Conservation (phyloP, 2,113 vertebrate genomes). For the Nesogale talazaci region DNA sequence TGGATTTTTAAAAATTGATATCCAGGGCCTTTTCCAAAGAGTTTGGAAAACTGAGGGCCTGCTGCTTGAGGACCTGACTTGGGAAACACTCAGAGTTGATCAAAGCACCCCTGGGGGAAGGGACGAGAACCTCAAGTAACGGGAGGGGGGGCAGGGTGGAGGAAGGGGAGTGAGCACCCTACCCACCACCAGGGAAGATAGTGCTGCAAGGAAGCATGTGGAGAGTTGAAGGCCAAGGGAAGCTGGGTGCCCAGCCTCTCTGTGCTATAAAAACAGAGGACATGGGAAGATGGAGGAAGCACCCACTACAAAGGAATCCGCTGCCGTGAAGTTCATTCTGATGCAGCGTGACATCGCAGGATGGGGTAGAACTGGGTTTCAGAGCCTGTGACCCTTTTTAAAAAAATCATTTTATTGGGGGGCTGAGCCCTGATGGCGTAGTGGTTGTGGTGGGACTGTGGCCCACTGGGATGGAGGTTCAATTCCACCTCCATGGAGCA, state of each 20-base stretch:
- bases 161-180: not conserved
- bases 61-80: not conserved
- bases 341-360: too few relatives aligned
- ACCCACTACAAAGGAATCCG: too few relatives aligned
- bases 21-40: not conserved
- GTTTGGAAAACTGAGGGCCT: not conserved
- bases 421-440: too few relatives aligned
- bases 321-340: too few relatives aligned
- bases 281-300: too few relatives aligned
- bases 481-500: too few relatives aligned
- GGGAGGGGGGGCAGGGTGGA: not conserved
- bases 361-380: too few relatives aligned
- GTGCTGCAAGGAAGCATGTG: not conserved
- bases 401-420: too few relatives aligned
- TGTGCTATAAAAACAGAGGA: not conserved
- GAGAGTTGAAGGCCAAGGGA: not conserved
- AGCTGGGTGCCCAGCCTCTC: not conserved
- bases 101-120: not conserved
- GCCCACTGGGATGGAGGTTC: too few relatives aligned
- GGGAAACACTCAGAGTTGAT: not conserved
- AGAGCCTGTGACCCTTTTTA: too few relatives aligned
- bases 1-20: not conserved
- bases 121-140: not conserved
- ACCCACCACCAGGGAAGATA: not conserved
- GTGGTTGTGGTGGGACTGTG: too few relatives aligned